Percentiles rank a stretch among this genome's conserved stretches.
These are phyloP conservation scores for Mercenaria mercenaria DNA, from an alignment of 1,140 invertebrate genomes.

Conservation along the genomic window DNA sequence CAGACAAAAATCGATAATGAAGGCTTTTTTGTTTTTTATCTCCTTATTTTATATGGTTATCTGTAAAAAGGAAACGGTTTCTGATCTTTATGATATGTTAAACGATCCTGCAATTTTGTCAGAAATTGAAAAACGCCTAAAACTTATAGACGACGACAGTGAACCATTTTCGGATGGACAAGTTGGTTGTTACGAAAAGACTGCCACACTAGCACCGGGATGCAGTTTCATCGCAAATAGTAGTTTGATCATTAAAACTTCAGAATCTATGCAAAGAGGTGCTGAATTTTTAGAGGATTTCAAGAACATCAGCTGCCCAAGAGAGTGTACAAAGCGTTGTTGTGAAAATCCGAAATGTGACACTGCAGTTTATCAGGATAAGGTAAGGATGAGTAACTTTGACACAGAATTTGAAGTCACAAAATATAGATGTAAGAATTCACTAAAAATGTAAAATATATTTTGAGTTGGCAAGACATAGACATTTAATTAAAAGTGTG, in stretches of 20 bases:
- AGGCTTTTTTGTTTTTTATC: neutral
- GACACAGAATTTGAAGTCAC: too few species aligned
- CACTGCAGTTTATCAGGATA: slow-evolving; percentile 58
- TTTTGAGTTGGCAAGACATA: too few species aligned
- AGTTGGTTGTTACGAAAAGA: slow-evolving; percentile 7
- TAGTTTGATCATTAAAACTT: slow-evolving; percentile 59
- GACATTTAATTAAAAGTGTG: too few species aligned
- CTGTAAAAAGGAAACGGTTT: slow-evolving; percentile 33
- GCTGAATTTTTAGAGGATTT: slow-evolving; percentile 49
- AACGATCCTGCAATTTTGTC: slow-evolving; percentile 50
- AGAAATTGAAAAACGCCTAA: slow-evolving; percentile 52
- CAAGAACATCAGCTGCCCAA: slow-evolving; percentile 38
- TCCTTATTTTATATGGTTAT: slow-evolving; percentile 2
- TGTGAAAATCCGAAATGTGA: slow-evolving; percentile 53
- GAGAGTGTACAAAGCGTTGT: slow-evolving; percentile 41
- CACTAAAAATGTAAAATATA: too few species aligned
- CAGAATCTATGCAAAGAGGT: slow-evolving; percentile 45
- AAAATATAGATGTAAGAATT: too few species aligned
- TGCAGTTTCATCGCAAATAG: slow-evolving; percentile 42
- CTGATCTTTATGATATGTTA: slow-evolving; percentile 40
- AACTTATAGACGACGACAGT: neutral
- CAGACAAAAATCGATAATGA: slow-evolving; percentile 55
- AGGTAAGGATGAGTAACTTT: slow-evolving; percentile 47
- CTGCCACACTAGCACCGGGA: neutral
- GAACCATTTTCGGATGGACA: neutral